phyloP scores from a whole-genome alignment of 2,888 invertebrate genomes.

The Latheticus oryzae region DNA sequence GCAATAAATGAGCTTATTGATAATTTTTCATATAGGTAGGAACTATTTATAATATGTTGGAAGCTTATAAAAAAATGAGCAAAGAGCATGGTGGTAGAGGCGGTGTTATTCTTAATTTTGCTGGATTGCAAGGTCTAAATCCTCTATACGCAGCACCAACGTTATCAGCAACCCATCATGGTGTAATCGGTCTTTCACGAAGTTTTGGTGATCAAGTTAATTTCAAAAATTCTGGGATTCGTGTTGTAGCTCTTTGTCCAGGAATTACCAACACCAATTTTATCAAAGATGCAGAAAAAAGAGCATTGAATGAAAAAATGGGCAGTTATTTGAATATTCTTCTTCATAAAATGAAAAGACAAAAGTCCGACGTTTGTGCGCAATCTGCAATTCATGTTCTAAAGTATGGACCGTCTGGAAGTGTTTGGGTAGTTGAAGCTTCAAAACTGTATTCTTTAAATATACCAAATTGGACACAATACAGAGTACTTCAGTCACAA shows the following conservation, averaged over 20 bases:
- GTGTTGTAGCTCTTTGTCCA: constrained; percentile 62
- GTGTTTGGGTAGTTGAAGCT: constrained; percentile 62
- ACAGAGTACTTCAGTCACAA: constrained; percentile 42
- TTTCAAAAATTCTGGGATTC: constrained; percentile 57
- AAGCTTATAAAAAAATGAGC: constrained; percentile 64
- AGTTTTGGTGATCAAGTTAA: constrained; percentile 60
- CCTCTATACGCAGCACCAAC: constrained; percentile 66
- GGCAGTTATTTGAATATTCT: constrained; percentile 47
- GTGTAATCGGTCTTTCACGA: constrained; percentile 59
- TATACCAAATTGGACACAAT: constrained; percentile 50
- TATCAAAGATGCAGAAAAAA: constrained; percentile 52
- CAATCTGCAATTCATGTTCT: constrained; percentile 58
- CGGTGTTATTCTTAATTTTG: constrained; percentile 68
- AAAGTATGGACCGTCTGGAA: constrained; percentile 56
- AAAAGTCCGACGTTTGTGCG: constrained; percentile 58
- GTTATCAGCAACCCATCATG: constrained; percentile 64
- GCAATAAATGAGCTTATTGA: constrained; percentile 21
- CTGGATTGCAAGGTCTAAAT: constrained; percentile 66
- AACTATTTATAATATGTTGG: constrained; percentile 60
- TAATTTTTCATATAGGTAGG: constrained; percentile 54
- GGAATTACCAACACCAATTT: constrained; percentile 61
- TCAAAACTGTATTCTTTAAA: constrained; percentile 53
- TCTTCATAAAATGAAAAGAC: constrained; percentile 49
- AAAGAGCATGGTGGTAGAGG: constrained; percentile 64
- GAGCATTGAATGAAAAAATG: constrained; percentile 51